phyloP scores from a whole-genome alignment of 1,140 invertebrate species.

The Cyphomyrmex costatus region DNA sequence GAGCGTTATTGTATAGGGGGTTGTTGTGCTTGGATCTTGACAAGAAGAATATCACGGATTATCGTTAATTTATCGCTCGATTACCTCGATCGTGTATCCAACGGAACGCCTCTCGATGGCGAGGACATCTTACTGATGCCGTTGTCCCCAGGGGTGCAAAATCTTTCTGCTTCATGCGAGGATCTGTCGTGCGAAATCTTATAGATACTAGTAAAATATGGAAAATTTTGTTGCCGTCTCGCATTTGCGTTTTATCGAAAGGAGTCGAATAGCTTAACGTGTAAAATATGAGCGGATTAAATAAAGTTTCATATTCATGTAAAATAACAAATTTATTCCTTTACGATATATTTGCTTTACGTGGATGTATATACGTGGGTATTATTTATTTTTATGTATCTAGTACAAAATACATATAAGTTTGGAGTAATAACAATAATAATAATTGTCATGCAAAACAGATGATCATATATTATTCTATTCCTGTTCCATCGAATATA shows the following conservation, averaged over 20 bases:
- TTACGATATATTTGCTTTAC: background rate
- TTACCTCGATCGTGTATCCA: constrained; percentile 4
- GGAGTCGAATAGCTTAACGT: background rate
- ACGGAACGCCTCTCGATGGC: background rate
- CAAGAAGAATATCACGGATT: background rate
- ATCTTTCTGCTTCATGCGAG: background rate
- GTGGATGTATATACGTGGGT: background rate
- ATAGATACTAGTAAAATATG: background rate
- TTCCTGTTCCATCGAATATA: background rate
- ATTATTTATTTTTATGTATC: background rate
- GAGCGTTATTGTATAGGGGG: constrained; percentile 10
- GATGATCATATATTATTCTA: background rate
- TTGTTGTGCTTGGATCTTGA: background rate
- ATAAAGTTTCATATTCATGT: background rate
- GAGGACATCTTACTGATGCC: background rate
- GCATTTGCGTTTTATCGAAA: constrained; percentile 32
- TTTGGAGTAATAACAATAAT: background rate
- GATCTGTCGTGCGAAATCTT: background rate
- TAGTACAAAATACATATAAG: background rate
- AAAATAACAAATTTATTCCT: constrained; percentile 11
- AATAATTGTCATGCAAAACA: background rate
- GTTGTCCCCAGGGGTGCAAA: constrained; percentile 6
- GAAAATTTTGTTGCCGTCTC: constrained; percentile 4
- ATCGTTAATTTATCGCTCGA: constrained; percentile 49
- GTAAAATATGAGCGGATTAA: background rate